Evolutionary conservation across 2,113 vertebrate genomes (phyloP).

Genomic region (Larimichthys crocea): DNA sequence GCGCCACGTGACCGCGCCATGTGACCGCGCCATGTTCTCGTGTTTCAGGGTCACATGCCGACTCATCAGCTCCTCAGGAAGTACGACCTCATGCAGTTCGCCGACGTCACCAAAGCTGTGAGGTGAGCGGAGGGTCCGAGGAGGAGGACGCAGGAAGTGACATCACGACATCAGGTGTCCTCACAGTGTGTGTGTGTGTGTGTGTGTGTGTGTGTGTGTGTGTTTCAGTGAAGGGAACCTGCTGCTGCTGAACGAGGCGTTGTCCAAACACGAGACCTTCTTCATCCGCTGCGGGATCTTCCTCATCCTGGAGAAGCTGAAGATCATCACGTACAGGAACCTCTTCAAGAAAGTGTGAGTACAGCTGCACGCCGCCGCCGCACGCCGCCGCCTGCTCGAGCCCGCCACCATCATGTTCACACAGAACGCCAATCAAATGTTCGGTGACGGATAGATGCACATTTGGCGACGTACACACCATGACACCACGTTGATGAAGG

Average conservation of each 20-base stretch:
- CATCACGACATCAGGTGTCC: not conserved
- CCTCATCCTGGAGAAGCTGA: slow-evolving; percentile 98
- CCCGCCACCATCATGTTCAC: too few relatives aligned
- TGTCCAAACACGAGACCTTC: slow-evolving; percentile 94
- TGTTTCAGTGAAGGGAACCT: slow-evolving; percentile 93
- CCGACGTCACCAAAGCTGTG: slow-evolving; percentile 94
- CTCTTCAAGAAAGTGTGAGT: slow-evolving; percentile 99
- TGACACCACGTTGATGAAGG: too few relatives aligned
- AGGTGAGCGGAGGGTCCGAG: slow-evolving; percentile 80
- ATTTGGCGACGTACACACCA: too few relatives aligned
- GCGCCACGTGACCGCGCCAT: not conserved
- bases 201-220: not conserved
- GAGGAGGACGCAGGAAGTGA: slow-evolving; percentile 7
- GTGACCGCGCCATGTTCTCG: not conserved
- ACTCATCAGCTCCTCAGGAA: slow-evolving; percentile 92
- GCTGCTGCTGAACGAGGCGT: slow-evolving; percentile 91
- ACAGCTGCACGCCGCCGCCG: not conserved
- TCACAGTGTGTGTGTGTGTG: not conserved
- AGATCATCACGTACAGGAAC: slow-evolving; percentile 98
- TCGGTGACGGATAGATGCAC: too few relatives aligned
- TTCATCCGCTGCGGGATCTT: slow-evolving; percentile 99
- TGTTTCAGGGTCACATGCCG: slow-evolving; percentile 95
- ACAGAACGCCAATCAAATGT: too few relatives aligned
- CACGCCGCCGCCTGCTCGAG: not conserved
- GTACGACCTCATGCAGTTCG: slow-evolving; percentile 97